Base-by-base conservation (phyloP, 2,888 invertebrate genomes). In the Drosophila kanekoi region DNA sequence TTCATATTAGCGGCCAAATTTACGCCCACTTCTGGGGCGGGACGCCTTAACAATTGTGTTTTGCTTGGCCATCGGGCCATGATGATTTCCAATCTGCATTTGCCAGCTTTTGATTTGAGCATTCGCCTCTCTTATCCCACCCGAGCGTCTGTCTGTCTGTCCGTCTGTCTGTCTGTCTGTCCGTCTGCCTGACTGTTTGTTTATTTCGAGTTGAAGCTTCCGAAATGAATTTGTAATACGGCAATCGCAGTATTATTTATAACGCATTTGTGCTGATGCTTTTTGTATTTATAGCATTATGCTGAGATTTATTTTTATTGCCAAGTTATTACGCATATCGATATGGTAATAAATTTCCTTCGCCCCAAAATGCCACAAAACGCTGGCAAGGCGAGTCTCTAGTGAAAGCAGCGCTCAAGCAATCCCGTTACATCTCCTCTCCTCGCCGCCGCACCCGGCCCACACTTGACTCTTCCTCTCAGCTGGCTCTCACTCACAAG, bases 291-390 rank as follows among this genome's bases (percentile, higher is more conserved):
- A 87, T 87, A 73, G 81, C 85, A 75, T 87, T 79, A 79, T 75
- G 65, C 75, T 71, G 81, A 85, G 87, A 87, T 88, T 87, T 88
- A 87, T 87, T 88, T 87, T 87, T 87, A 87, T 87, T 80, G 88
- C 85, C 88, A 78, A 85, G 85, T 87, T 88, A 88, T 88, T 88
- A 85, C 80, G 88, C 87, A 87, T 85, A 87, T 87, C 88, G 81
- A 88, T 87, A 87, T 85, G 85, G 77, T 80, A 83, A 87, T 87
- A 88, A 88, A 87, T 87, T 81, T 75, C 76, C 72, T 69, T 71
- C 49, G 49, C 62, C 59, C 59, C 62, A 76, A 62, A 52, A 65
- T 65, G 51, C 57, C 54, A 32, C 56, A 63, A 57, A 70, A 47
- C 76, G 78, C 82, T 79, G 56, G 54, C 79, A 44, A 59, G 35